These are phyloP conservation scores for Blastobasis lacticolella DNA, from an alignment of 2,888 invertebrate genomes.

Conservation along the genomic window DNA sequence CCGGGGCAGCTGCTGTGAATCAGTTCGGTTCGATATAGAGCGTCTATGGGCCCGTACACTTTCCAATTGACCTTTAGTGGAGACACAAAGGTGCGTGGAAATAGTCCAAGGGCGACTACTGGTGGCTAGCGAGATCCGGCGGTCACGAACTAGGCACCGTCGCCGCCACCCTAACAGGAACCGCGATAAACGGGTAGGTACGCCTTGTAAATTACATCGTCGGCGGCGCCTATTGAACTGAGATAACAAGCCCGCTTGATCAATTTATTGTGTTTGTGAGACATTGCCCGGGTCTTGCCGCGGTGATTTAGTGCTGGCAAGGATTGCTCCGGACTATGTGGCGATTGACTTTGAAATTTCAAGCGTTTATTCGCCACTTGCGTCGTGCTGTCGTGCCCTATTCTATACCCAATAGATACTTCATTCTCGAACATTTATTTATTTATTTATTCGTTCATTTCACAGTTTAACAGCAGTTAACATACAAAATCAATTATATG, in stretches of 20 bases:
- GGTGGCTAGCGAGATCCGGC: slow-evolving; percentile 59
- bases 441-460: not conserved
- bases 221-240: too few species aligned
- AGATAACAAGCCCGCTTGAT: too few species aligned
- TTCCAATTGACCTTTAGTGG: slow-evolving; percentile 63
- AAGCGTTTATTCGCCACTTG: not conserved
- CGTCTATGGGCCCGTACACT: slow-evolving; percentile 27
- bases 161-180: not conserved
- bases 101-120: slow-evolving; percentile 64
- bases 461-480: too few species aligned
- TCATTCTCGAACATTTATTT: not conserved
- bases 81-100: slow-evolving; percentile 48
- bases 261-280: too few species aligned
- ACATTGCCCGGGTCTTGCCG: too few species aligned
- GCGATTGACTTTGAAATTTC: too few species aligned
- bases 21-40: slow-evolving; percentile 17
- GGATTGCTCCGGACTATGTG: too few species aligned
- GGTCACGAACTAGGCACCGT: slow-evolving; percentile 51
- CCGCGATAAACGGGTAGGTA: not conserved
- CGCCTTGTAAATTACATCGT: too few species aligned
- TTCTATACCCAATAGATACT: not conserved
- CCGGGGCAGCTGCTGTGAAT: slow-evolving; percentile 15
- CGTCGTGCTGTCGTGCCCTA: not conserved
- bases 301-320: too few species aligned
- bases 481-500: not conserved